phyloP scores from a whole-genome alignment of 2,888 invertebrate genomes.

The Pollenia amentaria region DNA sequence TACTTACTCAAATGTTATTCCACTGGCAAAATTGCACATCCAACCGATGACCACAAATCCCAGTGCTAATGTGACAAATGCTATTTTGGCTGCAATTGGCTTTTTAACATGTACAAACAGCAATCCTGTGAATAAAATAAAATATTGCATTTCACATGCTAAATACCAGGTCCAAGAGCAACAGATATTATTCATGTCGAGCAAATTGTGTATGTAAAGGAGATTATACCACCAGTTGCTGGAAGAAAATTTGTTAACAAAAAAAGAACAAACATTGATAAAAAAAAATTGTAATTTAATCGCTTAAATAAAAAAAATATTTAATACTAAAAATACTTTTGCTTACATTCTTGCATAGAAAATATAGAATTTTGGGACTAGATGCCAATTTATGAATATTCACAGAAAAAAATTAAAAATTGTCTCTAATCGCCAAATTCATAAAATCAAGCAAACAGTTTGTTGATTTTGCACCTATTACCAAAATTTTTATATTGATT shows the following conservation, averaged over 20 bases:
- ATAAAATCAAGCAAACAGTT: too few relatives aligned
- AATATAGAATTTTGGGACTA: too few relatives aligned
- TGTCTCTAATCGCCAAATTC: too few relatives aligned
- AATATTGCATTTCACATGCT: conserved; percentile 81
- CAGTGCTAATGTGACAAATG: conserved; percentile 75
- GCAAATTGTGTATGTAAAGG: conserved; percentile 78
- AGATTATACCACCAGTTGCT: conserved; percentile 81
- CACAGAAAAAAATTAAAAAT: too few relatives aligned
- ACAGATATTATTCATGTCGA: conserved; percentile 78
- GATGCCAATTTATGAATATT: too few relatives aligned
- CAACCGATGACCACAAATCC: conserved; percentile 77
- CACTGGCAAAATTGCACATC: conserved; percentile 78
- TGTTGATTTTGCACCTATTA: too few relatives aligned
- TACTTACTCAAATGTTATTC: conserved; percentile 81
- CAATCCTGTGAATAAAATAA: conserved; percentile 77
- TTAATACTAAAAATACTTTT: too few relatives aligned
- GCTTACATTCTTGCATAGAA: too few relatives aligned
- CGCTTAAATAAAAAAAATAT: background rate
- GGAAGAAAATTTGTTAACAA: conserved; percentile 20
- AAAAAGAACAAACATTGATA: background rate
- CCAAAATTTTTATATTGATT: too few relatives aligned
- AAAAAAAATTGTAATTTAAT: background rate
- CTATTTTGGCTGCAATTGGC: conserved; percentile 76
- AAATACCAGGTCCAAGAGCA: conserved; percentile 81
- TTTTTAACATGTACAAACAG: conserved; percentile 78